These are phyloP conservation scores for Notodonta dromedarius DNA, from an alignment of 2,888 invertebrate genomes.

Conservation along the genomic window DNA sequence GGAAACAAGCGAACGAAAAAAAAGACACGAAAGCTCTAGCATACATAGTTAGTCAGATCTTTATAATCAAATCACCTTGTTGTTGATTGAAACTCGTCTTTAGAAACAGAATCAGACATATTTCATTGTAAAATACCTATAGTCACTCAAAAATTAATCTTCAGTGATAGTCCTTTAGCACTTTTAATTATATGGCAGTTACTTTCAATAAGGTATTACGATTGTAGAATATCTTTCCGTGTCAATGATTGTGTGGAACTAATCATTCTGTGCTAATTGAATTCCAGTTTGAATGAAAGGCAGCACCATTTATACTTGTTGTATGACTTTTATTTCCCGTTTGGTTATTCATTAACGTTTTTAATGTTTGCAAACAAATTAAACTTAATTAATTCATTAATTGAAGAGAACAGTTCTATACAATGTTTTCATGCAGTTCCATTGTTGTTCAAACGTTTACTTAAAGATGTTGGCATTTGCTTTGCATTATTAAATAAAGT, in stretches of 20 bases:
- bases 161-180: background rate
- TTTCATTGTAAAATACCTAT: too few species aligned
- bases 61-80: too few species aligned
- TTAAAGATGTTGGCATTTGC: background rate
- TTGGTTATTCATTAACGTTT: constrained; percentile 1
- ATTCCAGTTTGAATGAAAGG: constrained; percentile 1
- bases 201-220: background rate
- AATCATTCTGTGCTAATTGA: background rate
- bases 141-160: too few species aligned
- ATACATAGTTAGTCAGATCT: too few species aligned
- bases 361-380: background rate
- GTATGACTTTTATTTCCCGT: background rate
- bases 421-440: background rate
- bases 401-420: background rate
- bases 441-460: background rate
- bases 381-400: background rate
- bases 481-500: background rate
- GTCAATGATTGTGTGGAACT: background rate
- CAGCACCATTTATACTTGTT: background rate
- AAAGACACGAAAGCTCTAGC: too few species aligned
- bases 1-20: background rate
- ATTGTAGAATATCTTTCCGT: background rate
- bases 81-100: too few species aligned
- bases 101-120: too few species aligned
- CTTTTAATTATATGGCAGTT: background rate